Percentiles rank a stretch among this genome's conserved stretches.
Conservation (phyloP, 2,113 vertebrate species). For the Halcyon senegalensis region DNA sequence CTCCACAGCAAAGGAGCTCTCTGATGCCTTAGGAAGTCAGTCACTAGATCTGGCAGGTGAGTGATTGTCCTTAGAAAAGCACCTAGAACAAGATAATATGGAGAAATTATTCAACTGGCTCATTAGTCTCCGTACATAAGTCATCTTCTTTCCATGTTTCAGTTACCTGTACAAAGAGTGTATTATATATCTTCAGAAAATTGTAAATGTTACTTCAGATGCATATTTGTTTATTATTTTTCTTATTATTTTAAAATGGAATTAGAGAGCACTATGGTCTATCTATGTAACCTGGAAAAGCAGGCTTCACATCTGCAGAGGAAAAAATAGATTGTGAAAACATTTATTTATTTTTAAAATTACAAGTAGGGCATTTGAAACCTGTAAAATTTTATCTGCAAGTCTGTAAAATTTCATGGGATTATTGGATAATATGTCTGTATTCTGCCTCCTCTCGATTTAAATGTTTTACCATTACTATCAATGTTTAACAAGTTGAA, state of each 20-base stretch:
- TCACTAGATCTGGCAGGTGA: not conserved
- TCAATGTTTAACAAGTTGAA: not conserved
- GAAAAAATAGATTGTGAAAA: not conserved
- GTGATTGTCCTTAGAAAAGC: not conserved
- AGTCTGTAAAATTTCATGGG: not conserved
- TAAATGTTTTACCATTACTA: not conserved
- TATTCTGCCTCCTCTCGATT: not conserved
- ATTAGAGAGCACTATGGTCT: not conserved
- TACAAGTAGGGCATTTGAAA: not conserved
- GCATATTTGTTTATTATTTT: not conserved
- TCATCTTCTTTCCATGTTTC: not conserved
- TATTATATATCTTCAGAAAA: not conserved
- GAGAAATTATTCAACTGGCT: not conserved
- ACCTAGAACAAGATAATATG: not conserved
- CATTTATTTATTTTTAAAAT: not conserved
- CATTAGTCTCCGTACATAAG: not conserved
- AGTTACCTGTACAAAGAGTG: not conserved
- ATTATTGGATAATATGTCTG: not conserved
- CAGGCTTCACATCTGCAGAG: not conserved
- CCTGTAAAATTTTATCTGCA: not conserved
- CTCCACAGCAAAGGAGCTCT: not conserved
- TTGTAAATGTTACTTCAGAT: not conserved
- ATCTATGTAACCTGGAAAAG: not conserved
- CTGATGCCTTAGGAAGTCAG: not conserved
- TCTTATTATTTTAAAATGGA: not conserved